Evolutionary conservation across 2,888 invertebrate species (phyloP).

Genomic region (Pristionchus japonicus): DNA sequence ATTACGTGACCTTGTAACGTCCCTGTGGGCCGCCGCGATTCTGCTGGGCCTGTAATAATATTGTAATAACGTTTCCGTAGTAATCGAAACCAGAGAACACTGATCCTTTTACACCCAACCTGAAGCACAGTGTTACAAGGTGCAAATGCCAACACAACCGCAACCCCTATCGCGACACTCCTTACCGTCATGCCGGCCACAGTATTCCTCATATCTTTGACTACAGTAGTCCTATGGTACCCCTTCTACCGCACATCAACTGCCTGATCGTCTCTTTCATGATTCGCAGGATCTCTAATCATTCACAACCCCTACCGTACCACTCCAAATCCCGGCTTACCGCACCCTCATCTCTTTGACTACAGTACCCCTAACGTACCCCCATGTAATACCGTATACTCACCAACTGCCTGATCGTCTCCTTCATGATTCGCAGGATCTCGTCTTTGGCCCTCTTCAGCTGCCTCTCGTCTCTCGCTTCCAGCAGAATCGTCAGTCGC

Average conservation of each 20-base stretch:
- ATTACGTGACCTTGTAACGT: conserved; percentile 46
- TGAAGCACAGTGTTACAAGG: too few relatives aligned
- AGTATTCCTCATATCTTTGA: neutral
- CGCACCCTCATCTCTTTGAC: neutral
- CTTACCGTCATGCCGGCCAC: neutral
- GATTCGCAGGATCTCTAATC: neutral
- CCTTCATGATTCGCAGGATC: conserved; percentile 96
- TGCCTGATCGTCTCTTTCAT: neutral
- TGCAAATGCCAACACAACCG: too few relatives aligned
- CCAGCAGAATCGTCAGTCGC: conserved; percentile 97
- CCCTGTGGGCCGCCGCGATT: conserved; percentile 44
- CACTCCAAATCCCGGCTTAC: neutral
- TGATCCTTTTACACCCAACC: neutral
- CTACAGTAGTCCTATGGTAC: neutral
- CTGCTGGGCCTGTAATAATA: neutral
- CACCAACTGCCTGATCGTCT: conserved; percentile 90
- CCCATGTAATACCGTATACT: conserved; percentile 11
- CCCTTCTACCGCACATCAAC: neutral
- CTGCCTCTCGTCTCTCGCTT: conserved; percentile 95
- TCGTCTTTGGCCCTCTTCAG: conserved; percentile 96
- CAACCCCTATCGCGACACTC: neutral
- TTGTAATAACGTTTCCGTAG: neutral
- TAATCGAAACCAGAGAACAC: neutral
- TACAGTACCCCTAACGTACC: neutral
- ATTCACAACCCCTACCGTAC: too few relatives aligned